Percentiles rank a stretch among this genome's conserved stretches.
These are phyloP conservation scores for Hippolais icterina DNA, from an alignment of 2,113 vertebrate species.

Conservation along the genomic window DNA sequence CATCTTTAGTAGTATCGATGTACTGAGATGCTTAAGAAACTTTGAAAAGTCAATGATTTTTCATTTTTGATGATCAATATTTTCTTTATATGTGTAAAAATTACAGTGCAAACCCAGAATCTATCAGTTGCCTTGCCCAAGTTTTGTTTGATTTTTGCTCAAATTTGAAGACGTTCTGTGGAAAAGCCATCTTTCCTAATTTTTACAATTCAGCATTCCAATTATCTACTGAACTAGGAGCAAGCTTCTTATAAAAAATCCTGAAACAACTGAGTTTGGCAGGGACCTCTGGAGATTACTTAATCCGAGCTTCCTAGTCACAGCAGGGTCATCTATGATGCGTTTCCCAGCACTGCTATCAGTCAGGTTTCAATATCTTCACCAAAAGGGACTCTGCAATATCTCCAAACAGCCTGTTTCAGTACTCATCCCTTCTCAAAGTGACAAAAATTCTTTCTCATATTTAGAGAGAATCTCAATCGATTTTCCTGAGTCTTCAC, in stretches of 20 bases:
- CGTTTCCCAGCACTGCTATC: rapidly evolving
- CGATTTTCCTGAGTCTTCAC: background rate
- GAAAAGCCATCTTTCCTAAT: background rate
- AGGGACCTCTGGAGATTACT: background rate
- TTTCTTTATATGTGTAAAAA: background rate
- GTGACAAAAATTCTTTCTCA: background rate
- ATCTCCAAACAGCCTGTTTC: background rate
- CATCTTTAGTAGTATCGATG: background rate
- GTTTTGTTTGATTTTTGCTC: background rate
- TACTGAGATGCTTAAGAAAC: background rate
- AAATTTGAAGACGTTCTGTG: background rate
- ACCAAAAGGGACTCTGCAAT: background rate
- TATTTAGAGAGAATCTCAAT: background rate
- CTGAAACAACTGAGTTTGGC: background rate
- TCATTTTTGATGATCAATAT: background rate
- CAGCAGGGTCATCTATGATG: background rate
- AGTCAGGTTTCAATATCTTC: background rate
- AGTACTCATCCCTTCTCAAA: background rate
- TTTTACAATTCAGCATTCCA: background rate
- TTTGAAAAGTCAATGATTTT: background rate
- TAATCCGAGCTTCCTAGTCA: background rate
- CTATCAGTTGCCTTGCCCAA: background rate
- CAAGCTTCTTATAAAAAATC: background rate
- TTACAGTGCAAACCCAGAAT: background rate
- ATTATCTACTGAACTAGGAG: background rate